Percentiles rank a stretch among this genome's conserved stretches.
Evolutionary conservation across 2,797 vertebrate genomes (phyloP).

Genomic region (Philypnodon macrostomus): DNA sequence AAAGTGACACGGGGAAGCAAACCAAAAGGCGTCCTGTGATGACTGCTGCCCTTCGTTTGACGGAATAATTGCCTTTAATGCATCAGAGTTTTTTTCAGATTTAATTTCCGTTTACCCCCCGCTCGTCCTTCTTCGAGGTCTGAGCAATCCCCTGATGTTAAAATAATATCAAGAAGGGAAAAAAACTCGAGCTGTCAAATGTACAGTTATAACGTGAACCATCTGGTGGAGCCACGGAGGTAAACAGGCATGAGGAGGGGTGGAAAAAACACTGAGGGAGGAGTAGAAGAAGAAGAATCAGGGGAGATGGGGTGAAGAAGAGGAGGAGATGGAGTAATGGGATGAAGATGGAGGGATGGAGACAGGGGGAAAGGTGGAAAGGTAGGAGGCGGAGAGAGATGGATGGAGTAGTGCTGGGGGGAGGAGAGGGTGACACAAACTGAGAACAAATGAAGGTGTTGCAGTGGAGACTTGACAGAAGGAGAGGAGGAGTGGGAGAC

Average conservation of each 20-base stretch:
- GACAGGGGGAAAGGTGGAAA: conserved; percentile 43
- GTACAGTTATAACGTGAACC: conserved; percentile 76
- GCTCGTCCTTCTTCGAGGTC: conserved; percentile 63
- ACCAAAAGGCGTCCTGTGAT: conserved; percentile 57
- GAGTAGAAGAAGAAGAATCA: conserved; percentile 43
- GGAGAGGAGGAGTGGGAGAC: conserved; percentile 65
- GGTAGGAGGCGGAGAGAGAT: conserved; percentile 42
- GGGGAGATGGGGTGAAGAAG: conserved; percentile 44
- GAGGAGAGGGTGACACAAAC: conserved; percentile 45
- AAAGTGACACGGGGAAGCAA: conserved; percentile 55
- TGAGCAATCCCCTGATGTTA: conserved; percentile 66
- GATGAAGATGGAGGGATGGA: conserved; percentile 21
- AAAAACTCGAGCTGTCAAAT: conserved; percentile 67
- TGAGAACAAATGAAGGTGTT: conserved; percentile 62
- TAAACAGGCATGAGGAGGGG: conserved; percentile 62
- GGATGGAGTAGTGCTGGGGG: conserved; percentile 24
- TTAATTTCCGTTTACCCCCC: conserved; percentile 71
- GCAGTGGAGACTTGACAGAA: conserved; percentile 58
- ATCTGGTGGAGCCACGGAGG: conserved; percentile 74
- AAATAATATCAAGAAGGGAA: conserved; percentile 65
- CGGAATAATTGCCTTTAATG: conserved; percentile 77
- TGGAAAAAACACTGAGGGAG: conserved; percentile 15
- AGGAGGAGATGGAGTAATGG: conserved; percentile 36
- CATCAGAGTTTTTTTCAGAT: conserved; percentile 64
- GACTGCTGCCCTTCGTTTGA: conserved; percentile 69